A percentile compares a stretch with the other conserved stretches of the same genome.
These are phyloP conservation scores for Martes martes DNA, from an alignment of 2,113 vertebrate species.

Conservation along the genomic window DNA sequence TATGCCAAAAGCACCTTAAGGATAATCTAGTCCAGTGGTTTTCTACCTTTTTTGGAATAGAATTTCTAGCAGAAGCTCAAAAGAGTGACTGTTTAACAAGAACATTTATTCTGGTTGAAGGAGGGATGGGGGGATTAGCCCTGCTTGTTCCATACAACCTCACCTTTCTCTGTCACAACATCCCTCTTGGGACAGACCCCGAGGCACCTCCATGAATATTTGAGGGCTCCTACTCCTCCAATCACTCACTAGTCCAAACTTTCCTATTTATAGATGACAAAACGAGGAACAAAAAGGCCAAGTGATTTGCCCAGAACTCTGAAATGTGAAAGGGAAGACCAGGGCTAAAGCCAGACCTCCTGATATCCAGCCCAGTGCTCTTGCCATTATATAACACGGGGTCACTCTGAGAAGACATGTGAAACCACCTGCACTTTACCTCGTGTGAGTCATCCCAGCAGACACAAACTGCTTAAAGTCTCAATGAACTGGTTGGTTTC, in stretches of 20 bases:
- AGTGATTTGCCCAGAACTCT: background rate
- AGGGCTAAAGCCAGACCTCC: background rate
- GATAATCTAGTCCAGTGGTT: background rate
- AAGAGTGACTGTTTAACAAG: background rate
- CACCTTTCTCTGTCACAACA: background rate
- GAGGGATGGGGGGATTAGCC: no score
- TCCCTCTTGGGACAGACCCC: background rate
- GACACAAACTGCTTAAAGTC: background rate
- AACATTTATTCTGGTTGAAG: background rate
- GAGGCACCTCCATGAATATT: background rate
- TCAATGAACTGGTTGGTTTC: background rate
- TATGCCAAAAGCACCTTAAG: background rate
- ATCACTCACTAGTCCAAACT: background rate
- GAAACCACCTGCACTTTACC: background rate
- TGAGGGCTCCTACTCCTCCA: background rate
- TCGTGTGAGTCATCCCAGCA: background rate
- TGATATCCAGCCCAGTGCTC: background rate
- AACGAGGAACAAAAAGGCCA: background rate
- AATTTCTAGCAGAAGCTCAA: constrained; percentile 43
- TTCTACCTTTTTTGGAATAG: background rate
- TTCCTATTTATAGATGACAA: background rate
- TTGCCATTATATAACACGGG: background rate
- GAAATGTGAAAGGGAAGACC: background rate
- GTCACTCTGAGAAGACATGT: background rate
- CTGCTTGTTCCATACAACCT: background rate